Conservation (phyloP, 2,888 invertebrate species). For the Eurytoma adleriae region DNA sequence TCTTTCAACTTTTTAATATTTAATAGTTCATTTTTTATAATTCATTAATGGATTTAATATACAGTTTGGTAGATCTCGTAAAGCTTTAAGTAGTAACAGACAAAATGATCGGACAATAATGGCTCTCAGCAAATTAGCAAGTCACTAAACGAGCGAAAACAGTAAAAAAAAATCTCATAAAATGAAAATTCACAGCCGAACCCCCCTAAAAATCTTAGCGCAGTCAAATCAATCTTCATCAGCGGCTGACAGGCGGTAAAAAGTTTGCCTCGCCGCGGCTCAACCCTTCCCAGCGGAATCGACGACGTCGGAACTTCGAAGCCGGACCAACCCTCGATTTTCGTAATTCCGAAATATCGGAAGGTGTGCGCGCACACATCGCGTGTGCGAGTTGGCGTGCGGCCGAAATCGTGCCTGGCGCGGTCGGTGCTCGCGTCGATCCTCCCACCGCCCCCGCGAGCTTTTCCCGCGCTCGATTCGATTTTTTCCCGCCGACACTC, state of each 20-base stretch:
- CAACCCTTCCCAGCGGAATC: neutral
- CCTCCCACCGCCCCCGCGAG: neutral
- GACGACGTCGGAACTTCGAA: neutral
- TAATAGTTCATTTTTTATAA: too few species aligned
- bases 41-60: too few species aligned
- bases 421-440: neutral
- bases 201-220: neutral
- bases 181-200: too few species aligned
- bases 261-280: neutral
- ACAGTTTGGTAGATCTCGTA: too few species aligned
- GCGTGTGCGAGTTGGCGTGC: neutral
- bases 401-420: neutral
- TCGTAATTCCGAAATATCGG: conserved; percentile 9
- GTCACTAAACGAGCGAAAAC: too few species aligned
- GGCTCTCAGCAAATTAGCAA: too few species aligned
- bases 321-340: conserved; percentile 10
- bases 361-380: neutral
- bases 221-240: conserved; percentile 33
- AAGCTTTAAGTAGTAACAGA: too few species aligned
- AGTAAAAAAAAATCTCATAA: too few species aligned
- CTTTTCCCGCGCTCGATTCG: neutral
- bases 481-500: neutral
- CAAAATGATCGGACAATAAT: too few species aligned
- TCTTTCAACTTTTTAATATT: too few species aligned
- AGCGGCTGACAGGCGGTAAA: neutral